Percentiles rank a stretch among this genome's conserved stretches.
These are phyloP conservation scores for Bradypus variegatus DNA, from an alignment of 2,797 vertebrate genomes.

Conservation along the genomic window DNA sequence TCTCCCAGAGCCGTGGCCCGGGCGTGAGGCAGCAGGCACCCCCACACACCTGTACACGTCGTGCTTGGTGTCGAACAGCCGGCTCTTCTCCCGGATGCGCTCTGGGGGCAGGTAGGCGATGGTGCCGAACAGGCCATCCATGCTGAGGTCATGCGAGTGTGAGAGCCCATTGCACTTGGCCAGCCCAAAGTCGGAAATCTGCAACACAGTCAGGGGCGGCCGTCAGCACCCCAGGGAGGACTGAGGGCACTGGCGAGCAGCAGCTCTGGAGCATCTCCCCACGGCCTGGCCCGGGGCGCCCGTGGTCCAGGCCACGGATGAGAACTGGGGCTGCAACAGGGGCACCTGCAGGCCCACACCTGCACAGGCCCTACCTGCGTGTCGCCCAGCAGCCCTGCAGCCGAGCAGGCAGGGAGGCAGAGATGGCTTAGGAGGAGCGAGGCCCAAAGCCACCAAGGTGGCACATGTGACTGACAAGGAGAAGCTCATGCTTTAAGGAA, in stretches of 20 bases:
- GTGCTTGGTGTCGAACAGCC: slow-evolving; percentile 93
- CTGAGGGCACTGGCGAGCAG: no score
- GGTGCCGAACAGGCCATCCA: slow-evolving; percentile 96
- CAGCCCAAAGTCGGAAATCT: slow-evolving; percentile 98
- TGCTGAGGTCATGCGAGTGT: slow-evolving; percentile 91
- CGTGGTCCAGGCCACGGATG: no score
- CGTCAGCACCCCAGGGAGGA: no score
- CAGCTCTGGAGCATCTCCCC: not conserved
- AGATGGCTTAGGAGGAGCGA: rapidly evolving
- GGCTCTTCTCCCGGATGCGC: slow-evolving; percentile 93
- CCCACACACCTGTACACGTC: slow-evolving; percentile 92
- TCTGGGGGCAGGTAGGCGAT: slow-evolving; percentile 97
- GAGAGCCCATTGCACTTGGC: slow-evolving; percentile 95
- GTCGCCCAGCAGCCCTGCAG: not conserved
- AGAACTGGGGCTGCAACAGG: not conserved
- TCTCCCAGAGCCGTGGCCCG: not conserved
- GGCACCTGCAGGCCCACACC: no score
- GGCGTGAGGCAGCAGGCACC: rapidly evolving
- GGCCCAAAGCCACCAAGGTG: not conserved
- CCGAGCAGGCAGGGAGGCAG: not conserved
- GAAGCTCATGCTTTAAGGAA: not conserved
- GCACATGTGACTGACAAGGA: rapidly evolving
- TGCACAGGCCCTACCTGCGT: rapidly evolving
- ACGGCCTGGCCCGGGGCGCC: not conserved
- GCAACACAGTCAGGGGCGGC: not conserved